A percentile compares a stretch with the other conserved stretches of the same genome.
Evolutionary conservation across 2,888 invertebrate species (phyloP).

Genomic region (Phengaris arion): DNA sequence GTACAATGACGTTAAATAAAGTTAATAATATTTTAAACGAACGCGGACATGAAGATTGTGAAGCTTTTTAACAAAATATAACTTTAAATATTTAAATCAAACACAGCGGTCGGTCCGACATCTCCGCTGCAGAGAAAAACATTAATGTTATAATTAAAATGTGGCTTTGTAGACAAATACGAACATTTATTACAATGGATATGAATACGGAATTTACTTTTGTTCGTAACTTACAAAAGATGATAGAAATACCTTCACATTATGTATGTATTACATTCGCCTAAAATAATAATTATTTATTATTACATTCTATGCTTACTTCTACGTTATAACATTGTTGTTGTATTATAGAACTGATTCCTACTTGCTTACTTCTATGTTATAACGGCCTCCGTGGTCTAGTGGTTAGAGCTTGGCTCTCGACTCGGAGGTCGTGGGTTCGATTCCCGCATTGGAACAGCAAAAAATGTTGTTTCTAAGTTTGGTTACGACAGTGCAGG

Average conservation of each 20-base stretch:
- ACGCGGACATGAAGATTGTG: not conserved
- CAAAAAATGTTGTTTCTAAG: too few species aligned
- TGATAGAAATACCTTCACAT: not conserved
- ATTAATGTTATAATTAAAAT: constrained; percentile 24
- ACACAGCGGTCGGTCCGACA: constrained; percentile 21
- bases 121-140: constrained; percentile 5
- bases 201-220: not conserved
- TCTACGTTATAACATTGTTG: not conserved
- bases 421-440: too few species aligned
- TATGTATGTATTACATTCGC: not conserved
- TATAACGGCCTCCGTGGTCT: too few species aligned
- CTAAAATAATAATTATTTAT: not conserved
- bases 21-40: not conserved
- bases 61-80: constrained; percentile 13
- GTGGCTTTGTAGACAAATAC: constrained; percentile 9
- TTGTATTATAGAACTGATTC: not conserved
- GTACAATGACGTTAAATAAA: constrained; percentile 12
- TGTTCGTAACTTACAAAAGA: constrained; percentile 4
- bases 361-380: too few species aligned
- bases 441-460: too few species aligned
- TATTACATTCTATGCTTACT: not conserved
- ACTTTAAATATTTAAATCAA: constrained; percentile 25
- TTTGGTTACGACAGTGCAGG: too few species aligned
- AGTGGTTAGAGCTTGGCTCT: too few species aligned
- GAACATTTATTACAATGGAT: constrained; percentile 1